phyloP scores from a whole-genome alignment of 2,888 invertebrate genomes.

The Geotrupes spiniger region DNA sequence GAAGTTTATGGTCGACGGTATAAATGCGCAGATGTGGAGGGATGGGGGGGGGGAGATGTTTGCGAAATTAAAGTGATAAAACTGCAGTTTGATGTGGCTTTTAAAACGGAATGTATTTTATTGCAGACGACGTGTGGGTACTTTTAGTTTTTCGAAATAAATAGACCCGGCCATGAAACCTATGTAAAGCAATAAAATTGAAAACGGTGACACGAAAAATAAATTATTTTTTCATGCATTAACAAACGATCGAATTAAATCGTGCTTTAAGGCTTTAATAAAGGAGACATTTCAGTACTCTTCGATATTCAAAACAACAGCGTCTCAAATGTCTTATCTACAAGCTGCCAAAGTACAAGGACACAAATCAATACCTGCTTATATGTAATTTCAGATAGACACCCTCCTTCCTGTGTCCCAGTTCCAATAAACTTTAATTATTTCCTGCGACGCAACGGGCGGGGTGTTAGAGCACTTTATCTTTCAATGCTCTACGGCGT shows the following conservation, averaged over 20 bases:
- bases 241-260: no score
- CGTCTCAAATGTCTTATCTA: no score
- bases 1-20: slow-evolving; percentile 20
- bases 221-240: no score
- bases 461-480: slow-evolving; percentile 33
- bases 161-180: no score
- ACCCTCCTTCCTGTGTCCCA: slow-evolving; percentile 28
- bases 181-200: no score
- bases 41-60: background rate
- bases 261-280: no score
- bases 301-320: no score
- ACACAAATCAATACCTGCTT: slow-evolving; percentile 29
- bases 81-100: slow-evolving; percentile 1
- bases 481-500: slow-evolving; percentile 27
- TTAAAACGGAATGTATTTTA: background rate
- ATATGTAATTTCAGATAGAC: slow-evolving; percentile 29
- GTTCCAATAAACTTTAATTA: slow-evolving; percentile 39
- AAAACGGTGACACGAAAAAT: no score
- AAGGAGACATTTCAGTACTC: no score
- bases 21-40: background rate
- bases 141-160: no score
- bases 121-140: no score
- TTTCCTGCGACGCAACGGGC: slow-evolving; percentile 32
- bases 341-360: no score
- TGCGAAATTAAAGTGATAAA: slow-evolving; percentile 3